These are phyloP conservation scores for Anabacerthia variegaticeps DNA, from an alignment of 2,797 vertebrate genomes.

Conservation along the genomic window DNA sequence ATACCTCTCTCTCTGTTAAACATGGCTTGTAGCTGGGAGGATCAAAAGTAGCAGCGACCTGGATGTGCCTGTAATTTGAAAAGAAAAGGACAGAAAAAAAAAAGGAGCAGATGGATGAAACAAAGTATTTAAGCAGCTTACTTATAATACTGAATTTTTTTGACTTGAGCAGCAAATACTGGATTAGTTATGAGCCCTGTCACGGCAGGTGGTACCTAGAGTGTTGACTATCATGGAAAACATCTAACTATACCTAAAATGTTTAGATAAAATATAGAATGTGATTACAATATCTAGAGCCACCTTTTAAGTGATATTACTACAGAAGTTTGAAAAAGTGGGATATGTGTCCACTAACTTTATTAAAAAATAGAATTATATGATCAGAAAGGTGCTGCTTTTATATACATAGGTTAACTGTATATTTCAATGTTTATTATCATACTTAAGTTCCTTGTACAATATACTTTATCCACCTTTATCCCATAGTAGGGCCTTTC, in stretches of 20 bases:
- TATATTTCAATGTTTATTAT: background rate
- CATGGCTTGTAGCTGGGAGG: background rate
- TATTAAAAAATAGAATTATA: background rate
- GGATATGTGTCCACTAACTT: background rate
- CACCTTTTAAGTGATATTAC: background rate
- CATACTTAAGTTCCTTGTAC: background rate
- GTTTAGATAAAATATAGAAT: background rate
- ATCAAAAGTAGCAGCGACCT: background rate
- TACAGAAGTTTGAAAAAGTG: background rate
- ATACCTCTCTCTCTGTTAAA: background rate
- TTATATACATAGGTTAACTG: background rate
- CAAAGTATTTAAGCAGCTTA: slow-evolving; percentile 58
- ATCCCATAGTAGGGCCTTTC: background rate
- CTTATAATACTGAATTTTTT: slow-evolving; percentile 37
- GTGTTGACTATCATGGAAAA: background rate
- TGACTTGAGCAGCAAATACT: slow-evolving; percentile 9
- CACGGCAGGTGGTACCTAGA: background rate
- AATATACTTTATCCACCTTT: background rate
- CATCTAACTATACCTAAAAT: background rate
- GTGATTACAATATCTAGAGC: background rate
- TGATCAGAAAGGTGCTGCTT: background rate
- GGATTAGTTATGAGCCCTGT: slow-evolving; percentile 21
- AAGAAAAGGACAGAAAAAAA: background rate
- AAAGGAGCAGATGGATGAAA: slow-evolving; percentile 35
- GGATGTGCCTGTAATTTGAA: background rate